Evolutionary conservation across 2,797 vertebrate genomes (phyloP).

Genomic region (Sternotherus odoratus): DNA sequence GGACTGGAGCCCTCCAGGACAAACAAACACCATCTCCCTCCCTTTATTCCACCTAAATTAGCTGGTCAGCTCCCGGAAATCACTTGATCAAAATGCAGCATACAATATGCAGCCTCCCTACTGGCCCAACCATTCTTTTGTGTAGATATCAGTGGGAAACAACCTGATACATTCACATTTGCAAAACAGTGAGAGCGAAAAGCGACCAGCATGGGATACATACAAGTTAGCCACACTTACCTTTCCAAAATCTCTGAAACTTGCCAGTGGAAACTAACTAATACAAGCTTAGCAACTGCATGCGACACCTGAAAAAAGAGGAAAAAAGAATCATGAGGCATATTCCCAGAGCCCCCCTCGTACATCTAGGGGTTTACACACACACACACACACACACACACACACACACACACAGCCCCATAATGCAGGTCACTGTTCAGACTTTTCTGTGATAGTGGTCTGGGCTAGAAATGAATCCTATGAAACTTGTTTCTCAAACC

Average conservation of each 20-base stretch:
- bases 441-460: neutral
- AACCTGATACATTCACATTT: neutral
- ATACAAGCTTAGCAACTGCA: conserved; percentile 97
- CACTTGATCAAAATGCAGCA: neutral
- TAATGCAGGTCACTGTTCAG: neutral
- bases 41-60: neutral
- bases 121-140: neutral
- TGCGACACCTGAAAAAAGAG: conserved; percentile 88
- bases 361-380: too few species aligned
- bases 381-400: rapidly evolving
- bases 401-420: neutral
- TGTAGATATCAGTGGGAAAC: neutral
- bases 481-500: neutral
- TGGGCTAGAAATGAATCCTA: neutral
- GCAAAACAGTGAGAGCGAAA: neutral
- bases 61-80: neutral
- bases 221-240: conserved; percentile 79
- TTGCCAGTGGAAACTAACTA: conserved; percentile 99
- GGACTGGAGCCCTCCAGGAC: neutral
- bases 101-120: rapidly evolving
- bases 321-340: neutral
- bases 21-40: neutral
- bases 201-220: neutral
- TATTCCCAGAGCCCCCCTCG: neutral
- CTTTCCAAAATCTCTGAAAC: conserved; percentile 96